These are phyloP conservation scores for Smutsia gigantea DNA, from an alignment of 2,797 vertebrate genomes.

Conservation along the genomic window DNA sequence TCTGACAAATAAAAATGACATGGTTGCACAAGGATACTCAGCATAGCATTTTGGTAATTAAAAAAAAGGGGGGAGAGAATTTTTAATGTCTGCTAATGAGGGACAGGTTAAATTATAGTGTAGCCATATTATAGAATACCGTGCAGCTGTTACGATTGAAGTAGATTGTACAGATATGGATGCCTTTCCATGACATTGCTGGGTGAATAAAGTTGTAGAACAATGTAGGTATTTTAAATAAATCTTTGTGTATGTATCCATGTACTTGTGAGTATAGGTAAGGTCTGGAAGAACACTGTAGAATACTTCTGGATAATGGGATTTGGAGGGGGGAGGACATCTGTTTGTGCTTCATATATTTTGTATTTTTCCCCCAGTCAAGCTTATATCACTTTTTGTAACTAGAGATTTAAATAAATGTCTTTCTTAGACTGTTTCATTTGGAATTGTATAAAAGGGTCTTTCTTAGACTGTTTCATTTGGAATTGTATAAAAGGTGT, in stretches of 20 bases:
- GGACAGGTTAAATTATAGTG: background rate
- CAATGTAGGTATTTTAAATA: background rate
- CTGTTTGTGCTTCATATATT: background rate
- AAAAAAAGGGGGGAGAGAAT: background rate
- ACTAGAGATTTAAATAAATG: constrained; percentile 40
- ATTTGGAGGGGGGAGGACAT: background rate
- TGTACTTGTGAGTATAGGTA: background rate
- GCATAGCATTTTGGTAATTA: background rate
- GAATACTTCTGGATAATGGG: background rate
- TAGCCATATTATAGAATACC: background rate
- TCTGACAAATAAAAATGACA: background rate
- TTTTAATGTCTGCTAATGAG: background rate
- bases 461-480: constrained; percentile 14
- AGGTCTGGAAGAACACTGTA: background rate
- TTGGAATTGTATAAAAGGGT: too few relatives aligned
- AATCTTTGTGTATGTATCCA: background rate
- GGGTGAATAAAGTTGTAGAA: background rate
- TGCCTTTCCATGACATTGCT: background rate
- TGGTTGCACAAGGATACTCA: background rate
- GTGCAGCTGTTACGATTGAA: background rate
- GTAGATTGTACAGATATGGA: background rate
- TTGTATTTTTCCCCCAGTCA: background rate
- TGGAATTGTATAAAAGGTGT: background rate
- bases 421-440: background rate
- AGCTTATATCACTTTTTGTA: background rate